A percentile compares a stretch with the other conserved stretches of the same genome.
Evolutionary conservation across 2,888 invertebrate genomes (phyloP).

Genomic region (Macrophya alboannulata): DNA sequence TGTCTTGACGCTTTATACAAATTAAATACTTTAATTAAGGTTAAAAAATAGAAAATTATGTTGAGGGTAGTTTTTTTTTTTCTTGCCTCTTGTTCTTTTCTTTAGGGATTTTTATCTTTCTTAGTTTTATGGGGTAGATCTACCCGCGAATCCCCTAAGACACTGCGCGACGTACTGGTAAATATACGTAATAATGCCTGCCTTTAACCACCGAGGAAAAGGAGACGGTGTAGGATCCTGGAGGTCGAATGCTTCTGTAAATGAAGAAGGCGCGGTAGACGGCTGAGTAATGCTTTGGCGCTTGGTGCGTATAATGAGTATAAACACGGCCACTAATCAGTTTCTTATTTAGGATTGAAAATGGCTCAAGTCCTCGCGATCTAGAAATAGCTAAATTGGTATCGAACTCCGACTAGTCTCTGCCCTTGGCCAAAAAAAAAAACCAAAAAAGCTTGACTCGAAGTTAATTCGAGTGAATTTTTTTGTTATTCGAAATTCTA

Average conservation of each 20-base stretch:
- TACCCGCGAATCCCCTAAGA: not conserved
- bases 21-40: not conserved
- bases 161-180: not conserved
- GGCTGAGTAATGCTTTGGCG: constrained; percentile 61
- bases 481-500: not conserved
- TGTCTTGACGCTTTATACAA: too few relatives aligned
- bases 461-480: not conserved
- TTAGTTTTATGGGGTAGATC: not conserved
- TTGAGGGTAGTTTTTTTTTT: not conserved
- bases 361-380: not conserved
- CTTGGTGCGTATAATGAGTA: constrained; percentile 63
- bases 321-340: constrained; percentile 65
- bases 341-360: constrained; percentile 36
- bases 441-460: not conserved
- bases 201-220: constrained; percentile 45
- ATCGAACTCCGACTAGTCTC: not conserved
- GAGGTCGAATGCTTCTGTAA: constrained; percentile 59
- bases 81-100: not conserved
- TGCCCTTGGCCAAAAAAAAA: not conserved
- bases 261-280: constrained; percentile 64
- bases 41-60: not conserved
- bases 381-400: not conserved
- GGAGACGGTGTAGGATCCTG: constrained; percentile 7
- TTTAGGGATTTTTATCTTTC: not conserved
- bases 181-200: constrained; percentile 52